Base-by-base conservation (phyloP, 2,888 invertebrate species). In the Agrochola lota region DNA sequence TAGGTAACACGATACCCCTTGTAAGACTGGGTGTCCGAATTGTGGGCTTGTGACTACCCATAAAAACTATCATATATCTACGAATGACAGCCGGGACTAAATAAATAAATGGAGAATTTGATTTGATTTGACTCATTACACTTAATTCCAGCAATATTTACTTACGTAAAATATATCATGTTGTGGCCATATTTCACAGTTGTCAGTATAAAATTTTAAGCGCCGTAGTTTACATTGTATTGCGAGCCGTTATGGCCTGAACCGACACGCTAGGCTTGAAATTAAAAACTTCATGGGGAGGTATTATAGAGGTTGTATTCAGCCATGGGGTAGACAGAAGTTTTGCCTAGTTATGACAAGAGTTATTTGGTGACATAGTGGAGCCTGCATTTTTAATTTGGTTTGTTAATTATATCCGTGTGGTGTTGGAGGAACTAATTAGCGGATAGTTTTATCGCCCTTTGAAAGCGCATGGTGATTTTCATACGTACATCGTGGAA, bases 121-220 rank as follows among this genome's bases (percentile, higher is more conserved):
- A n/a, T n/a, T n/a, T n/a, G n/a, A n/a, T 71, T 43, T 49, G 26
- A 62, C 20, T 49, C 11, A 79, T 68, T 78, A 5, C 6, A 46
- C 5, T n/a, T 40, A 71, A 71, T 20, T 57, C 35, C 60, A 30
- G 55, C 23, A 12, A 86, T 68, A 82, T 71, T 82, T 81, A 26
- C 57, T 74, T 0, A 57, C 30, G 9, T 74, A 57, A 74, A 68
- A 72, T 77, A 74, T 68, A 66, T 26, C 64, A 80, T 57, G 57
- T 20, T 80, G 64, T 17, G 57, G 12, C 49, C 46, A 82, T 76
- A 72, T 81, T 80, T 83, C 75, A 81, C 17, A 60, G 76, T 60
- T 81, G 77, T 83, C 89, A 66, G 43, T 67, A 72, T 89, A 63
- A 80, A 87, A 87, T 87, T 76, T 80, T 83, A 71, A 70, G 20